Percentiles rank a stretch among this genome's conserved stretches.
These are phyloP conservation scores for Abrostola triplasia DNA, from an alignment of 2,888 invertebrate species.

Conservation along the genomic window DNA sequence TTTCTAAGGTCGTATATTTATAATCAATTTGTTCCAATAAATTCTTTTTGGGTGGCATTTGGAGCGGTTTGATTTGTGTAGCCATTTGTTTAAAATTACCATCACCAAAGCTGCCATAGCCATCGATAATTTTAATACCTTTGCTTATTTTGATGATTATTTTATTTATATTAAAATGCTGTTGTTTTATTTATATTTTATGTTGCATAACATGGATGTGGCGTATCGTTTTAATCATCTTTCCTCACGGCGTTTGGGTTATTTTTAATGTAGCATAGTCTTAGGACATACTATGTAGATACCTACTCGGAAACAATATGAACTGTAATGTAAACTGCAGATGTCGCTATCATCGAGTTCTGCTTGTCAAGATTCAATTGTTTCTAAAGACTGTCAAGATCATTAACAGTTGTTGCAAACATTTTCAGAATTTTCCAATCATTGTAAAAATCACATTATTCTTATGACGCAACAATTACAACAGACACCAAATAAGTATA, in stretches of 20 bases:
- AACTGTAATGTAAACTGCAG: no score
- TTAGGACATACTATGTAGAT: not conserved
- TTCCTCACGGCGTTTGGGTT: not conserved
- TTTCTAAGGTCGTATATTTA: conserved; percentile 61
- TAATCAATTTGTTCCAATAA: conserved; percentile 65
- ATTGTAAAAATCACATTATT: conserved; percentile 35
- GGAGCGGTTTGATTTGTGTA: conserved; percentile 56
- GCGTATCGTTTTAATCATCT: conserved; percentile 1
- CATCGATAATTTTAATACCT: conserved; percentile 39
- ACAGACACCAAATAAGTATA: conserved; percentile 42
- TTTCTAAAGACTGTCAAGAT: no score
- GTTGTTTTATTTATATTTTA: conserved; percentile 17
- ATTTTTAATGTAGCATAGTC: not conserved
- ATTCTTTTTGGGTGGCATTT: conserved; percentile 62
- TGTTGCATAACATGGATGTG: conserved; percentile 4
- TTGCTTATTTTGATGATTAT: conserved; percentile 33
- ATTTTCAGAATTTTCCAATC: conserved; percentile 11
- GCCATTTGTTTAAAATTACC: conserved; percentile 54
- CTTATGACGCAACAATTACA: conserved; percentile 45
- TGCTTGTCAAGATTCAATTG: no score
- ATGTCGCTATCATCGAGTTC: no score
- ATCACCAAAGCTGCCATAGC: conserved; percentile 36
- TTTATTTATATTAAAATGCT: conserved; percentile 30
- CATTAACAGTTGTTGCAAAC: not conserved
- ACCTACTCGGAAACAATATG: no score